Conservation (phyloP, 2,797 vertebrate species). For the Thalassophryne amazonica region DNA sequence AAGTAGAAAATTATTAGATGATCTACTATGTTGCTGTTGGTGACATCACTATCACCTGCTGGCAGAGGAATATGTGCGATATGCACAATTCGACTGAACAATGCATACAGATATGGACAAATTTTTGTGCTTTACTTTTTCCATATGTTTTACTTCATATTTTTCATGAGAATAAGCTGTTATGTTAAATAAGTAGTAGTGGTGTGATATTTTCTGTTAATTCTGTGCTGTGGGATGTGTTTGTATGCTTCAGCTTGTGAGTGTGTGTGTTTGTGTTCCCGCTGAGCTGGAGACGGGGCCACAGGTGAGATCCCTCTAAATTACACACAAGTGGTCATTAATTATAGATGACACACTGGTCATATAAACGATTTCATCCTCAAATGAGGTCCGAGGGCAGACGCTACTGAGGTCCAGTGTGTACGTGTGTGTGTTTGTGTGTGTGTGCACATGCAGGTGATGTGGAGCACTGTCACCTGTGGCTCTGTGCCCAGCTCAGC, state of each 20-base stretch:
- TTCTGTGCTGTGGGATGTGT: not conserved
- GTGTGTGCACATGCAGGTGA: conserved; percentile 37
- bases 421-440: conserved; percentile 20
- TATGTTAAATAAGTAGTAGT: too few species aligned
- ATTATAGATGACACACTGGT: conserved; percentile 88
- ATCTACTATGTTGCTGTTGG: too few species aligned
- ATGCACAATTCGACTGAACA: too few species aligned
- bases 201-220: too few species aligned
- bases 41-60: too few species aligned
- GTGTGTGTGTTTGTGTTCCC: conserved; percentile 44
- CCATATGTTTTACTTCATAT: too few species aligned
- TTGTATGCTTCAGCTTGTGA: conserved; percentile 23
- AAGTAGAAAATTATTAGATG: too few species aligned
- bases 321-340: conserved; percentile 84
- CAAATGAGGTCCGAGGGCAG: conserved; percentile 82
- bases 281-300: conserved; percentile 74
- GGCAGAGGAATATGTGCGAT: too few species aligned
- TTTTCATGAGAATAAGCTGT: too few species aligned
- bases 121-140: too few species aligned
- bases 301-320: conserved; percentile 90
- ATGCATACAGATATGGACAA: too few species aligned
- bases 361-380: conserved; percentile 86
- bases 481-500: conserved; percentile 70
- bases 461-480: conserved; percentile 85
- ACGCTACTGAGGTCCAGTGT: conserved; percentile 70